Percentiles rank a stretch among this genome's conserved stretches.
Conservation (phyloP, 2,797 vertebrate species). For the Platyrinchus mystaceus region DNA sequence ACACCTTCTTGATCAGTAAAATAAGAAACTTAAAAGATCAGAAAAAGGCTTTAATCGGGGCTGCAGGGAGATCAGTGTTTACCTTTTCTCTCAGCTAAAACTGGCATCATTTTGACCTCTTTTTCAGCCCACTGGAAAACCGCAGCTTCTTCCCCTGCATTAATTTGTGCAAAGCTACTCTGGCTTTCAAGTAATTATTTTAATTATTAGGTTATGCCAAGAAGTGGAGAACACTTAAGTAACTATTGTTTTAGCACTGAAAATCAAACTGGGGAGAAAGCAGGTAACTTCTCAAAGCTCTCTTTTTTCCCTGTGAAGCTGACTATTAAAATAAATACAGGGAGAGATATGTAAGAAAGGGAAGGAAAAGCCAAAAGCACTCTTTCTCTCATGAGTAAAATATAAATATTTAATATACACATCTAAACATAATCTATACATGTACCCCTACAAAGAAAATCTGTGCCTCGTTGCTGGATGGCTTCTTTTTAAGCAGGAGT, state of each 20-base stretch:
- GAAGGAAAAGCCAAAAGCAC: neutral
- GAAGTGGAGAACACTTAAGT: neutral
- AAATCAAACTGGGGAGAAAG: neutral
- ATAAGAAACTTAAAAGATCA: neutral
- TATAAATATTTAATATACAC: constrained; percentile 39
- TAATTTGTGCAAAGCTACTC: constrained; percentile 16
- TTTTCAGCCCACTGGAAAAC: constrained; percentile 27
- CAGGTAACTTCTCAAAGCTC: constrained; percentile 8
- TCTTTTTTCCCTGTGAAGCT: neutral
- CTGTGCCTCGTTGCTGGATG: neutral
- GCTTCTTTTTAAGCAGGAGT: neutral
- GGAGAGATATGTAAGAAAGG: neutral
- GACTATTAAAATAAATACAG: neutral
- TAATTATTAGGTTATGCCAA: constrained; percentile 25
- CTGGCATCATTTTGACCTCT: neutral
- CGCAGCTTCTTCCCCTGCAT: neutral
- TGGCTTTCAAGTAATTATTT: constrained; percentile 31
- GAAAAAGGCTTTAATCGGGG: neutral
- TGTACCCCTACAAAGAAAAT: neutral
- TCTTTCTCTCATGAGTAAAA: neutral
- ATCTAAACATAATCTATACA: constrained; percentile 1
- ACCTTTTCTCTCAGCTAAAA: neutral
- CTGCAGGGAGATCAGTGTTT: neutral
- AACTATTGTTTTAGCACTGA: neutral
- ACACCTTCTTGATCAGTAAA: neutral